Evolutionary conservation across 2,113 vertebrate genomes (phyloP).

Genomic region (Edolisoma coerulescens): DNA sequence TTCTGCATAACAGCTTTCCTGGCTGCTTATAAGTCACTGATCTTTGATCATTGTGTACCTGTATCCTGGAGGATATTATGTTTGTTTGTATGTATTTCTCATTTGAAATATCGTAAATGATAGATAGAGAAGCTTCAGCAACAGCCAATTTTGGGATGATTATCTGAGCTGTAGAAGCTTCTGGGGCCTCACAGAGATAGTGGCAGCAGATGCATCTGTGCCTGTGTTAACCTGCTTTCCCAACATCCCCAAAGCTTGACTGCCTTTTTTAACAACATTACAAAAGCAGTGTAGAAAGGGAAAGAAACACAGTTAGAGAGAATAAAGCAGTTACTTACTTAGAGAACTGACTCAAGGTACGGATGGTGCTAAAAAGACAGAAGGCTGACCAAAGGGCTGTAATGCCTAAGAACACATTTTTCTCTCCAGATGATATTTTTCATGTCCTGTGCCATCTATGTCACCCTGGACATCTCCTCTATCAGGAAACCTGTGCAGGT

Average conservation of each 20-base stretch:
- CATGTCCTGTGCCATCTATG: background rate
- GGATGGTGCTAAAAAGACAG: background rate
- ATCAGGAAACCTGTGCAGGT: background rate
- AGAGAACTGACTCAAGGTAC: background rate
- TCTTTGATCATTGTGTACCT: background rate
- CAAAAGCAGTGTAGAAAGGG: background rate
- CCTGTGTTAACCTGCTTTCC: conserved; percentile 1
- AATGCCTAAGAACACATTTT: background rate
- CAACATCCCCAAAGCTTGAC: background rate
- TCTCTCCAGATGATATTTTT: background rate
- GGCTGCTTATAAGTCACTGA: background rate
- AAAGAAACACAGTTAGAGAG: background rate
- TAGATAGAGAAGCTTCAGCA: background rate
- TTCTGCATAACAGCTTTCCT: background rate
- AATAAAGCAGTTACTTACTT: background rate
- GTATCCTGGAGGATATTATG: background rate
- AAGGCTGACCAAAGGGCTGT: background rate
- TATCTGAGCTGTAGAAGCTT: conserved; percentile 23
- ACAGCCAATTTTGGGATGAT: background rate
- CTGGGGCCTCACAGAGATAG: background rate
- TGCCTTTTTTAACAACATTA: conserved; percentile 17
- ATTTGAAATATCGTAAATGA: background rate
- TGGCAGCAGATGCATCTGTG: conserved; percentile 1
- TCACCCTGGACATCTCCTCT: background rate
- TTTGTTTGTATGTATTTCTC: background rate